Evolutionary conservation across 92 coral and sea anemone genomes (phyloP).

Genomic region (Epizoanthus rinbou): DNA sequence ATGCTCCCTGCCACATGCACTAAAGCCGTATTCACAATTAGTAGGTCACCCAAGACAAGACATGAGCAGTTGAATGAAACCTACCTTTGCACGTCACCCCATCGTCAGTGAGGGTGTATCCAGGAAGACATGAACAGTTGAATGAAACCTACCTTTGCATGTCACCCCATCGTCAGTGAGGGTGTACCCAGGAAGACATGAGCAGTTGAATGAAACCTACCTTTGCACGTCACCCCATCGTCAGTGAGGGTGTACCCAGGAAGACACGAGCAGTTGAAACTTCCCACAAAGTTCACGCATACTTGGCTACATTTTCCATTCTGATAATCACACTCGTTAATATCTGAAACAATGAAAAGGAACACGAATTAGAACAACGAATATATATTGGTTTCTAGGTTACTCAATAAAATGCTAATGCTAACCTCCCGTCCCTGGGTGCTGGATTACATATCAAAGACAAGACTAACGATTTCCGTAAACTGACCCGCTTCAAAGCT

Average conservation of each 20-base stretch:
- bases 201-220: constrained; percentile 55
- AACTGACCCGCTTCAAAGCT: too few relatives aligned
- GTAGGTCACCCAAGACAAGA: too few relatives aligned
- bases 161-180: constrained; percentile 46
- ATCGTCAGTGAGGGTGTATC: constrained; percentile 54
- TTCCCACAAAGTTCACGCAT: constrained; percentile 58
- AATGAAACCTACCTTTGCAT: constrained; percentile 52
- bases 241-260: constrained; percentile 52
- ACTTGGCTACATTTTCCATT: constrained; percentile 64
- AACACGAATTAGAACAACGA: background rate
- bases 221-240: constrained; percentile 58
- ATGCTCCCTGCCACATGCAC: too few relatives aligned
- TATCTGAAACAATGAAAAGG: constrained; percentile 34
- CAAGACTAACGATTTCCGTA: too few relatives aligned
- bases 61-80: background rate
- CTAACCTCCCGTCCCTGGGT: too few relatives aligned
- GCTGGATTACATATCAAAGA: too few relatives aligned
- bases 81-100: constrained; percentile 54
- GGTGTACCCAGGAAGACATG: constrained; percentile 63
- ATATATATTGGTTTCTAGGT: background rate
- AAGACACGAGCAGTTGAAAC: constrained; percentile 69
- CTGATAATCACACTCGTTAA: constrained; percentile 66
- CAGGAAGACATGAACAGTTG: constrained; percentile 1
- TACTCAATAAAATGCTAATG: too few relatives aligned
- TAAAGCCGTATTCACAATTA: too few relatives aligned